phyloP scores from a whole-genome alignment of 2,113 vertebrate genomes.

The Euleptes europaea region DNA sequence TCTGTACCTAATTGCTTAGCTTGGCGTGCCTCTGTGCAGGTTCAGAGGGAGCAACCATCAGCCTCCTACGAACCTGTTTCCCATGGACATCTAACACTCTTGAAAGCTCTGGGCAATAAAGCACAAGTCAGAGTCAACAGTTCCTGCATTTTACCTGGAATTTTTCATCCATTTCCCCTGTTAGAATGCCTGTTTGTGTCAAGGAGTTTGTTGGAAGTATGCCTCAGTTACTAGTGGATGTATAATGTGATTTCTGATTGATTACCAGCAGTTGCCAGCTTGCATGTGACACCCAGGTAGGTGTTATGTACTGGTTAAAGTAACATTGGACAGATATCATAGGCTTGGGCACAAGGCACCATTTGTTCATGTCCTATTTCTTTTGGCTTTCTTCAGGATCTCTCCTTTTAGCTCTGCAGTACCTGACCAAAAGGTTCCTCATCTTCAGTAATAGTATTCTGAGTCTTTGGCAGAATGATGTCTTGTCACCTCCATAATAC shows the following conservation, averaged over 20 bases:
- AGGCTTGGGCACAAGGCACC: neutral
- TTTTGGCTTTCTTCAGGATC: neutral
- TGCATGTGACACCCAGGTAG: neutral
- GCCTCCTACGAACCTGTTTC: neutral
- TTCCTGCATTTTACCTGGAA: neutral
- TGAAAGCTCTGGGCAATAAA: neutral
- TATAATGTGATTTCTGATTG: neutral
- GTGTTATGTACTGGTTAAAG: neutral
- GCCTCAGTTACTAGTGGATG: neutral
- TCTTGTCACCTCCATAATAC: too few relatives aligned
- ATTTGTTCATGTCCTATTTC: neutral
- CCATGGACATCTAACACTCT: neutral
- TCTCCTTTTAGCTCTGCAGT: neutral
- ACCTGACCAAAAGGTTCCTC: neutral
- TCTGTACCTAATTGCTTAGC: slow-evolving; percentile 14
- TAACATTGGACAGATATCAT: neutral
- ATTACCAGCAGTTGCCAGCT: neutral
- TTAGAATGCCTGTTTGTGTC: neutral
- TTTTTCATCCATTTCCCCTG: neutral
- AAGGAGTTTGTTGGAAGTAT: neutral
- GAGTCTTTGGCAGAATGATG: too few relatives aligned
- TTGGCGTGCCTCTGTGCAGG: neutral
- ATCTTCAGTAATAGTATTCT: neutral
- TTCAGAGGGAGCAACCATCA: slow-evolving; percentile 14
- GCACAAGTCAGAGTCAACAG: neutral